Base-by-base conservation (phyloP, 2,797 vertebrate genomes). In the Echiichthys vipera region DNA sequence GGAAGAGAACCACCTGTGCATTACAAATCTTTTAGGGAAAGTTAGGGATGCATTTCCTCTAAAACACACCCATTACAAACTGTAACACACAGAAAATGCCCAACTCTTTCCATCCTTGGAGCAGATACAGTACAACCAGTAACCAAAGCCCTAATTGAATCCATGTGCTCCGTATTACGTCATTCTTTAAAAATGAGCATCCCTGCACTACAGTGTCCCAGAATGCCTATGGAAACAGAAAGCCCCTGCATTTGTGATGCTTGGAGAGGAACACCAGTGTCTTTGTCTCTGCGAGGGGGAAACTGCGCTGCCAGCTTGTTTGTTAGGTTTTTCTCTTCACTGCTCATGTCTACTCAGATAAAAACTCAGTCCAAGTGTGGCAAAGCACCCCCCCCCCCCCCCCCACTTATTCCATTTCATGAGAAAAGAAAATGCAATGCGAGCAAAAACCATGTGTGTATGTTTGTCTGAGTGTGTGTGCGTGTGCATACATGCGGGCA, bases 261-360 rank as follows among this genome's bases (percentile, higher is more conserved):
- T 56, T 62, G 56, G 51, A 66, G 61, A 89, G 83, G 81, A n/a
- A 94, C 91, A 95, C 89, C 90, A 27, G 75, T 42, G 80, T 77
- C 91, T 93, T 92, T 93, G 93, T 94, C 83, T 89, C 47, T 24
- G 63, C 22, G 9, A 67, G 79, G 64, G 77, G 74, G 63, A 74
- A 80, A 83, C 66, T 78, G 71, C 49, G 66, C 53, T 83, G 81
- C 77, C 72, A 37, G 70, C 75, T 91, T 92, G 88, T 94, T 92
- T 87, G 84, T 83, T 78, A 69, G 82, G 65, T 83, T 89, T 92
- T 91, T 90, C 89, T 91, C 89, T 89, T 88, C 82, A 79, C 81
- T 83, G 91, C 85, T 87, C 91, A 72, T 81, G 91, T 93, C 89
- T 63, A 54, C 77, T 93, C 84, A 47, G 78, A 93, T 94, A 79